Base-by-base conservation (phyloP, 2,888 invertebrate genomes). In the Spisula subtruncata region DNA sequence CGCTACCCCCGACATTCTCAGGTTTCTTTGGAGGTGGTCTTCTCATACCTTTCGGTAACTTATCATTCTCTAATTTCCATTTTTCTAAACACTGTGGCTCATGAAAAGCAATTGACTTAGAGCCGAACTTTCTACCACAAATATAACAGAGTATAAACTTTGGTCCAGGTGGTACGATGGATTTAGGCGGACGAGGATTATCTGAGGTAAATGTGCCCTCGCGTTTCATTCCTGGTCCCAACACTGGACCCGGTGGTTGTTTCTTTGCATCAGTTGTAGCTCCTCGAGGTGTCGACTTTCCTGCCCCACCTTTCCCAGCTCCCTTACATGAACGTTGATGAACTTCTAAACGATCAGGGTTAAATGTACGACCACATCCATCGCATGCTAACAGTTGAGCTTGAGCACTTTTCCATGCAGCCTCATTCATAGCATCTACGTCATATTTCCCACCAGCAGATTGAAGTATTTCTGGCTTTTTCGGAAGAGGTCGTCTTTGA, bases 1-100 rank as follows among this genome's bases (percentile, higher is more conserved):
- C 95, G n/a, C 93, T 93, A 5, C 93, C 84, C 20, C 91, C 92
- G 18, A 94, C 82, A 41, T 95, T 94, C 56, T 97, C 97, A 0
- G 98, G 98, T 95, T 97, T 98, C 91, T 97, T 95, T 0, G 98
- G 98, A 81, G 97, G 96, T 0, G 97, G 97, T 89, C 97, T 95
- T 32, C 97, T 96, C 93, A 97, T 97, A 79, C 96, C 96, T 32
- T 97, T 96, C 0, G 98, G 98, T 81, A 98, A 96, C 90, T 97
- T 97, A 46, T 97, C 97, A 95, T 98, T 98, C 94, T 97, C 97
- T 2, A 96, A 94, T 82, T 97, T 97, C 97, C 97, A 98, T 94
- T 98, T 98, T 92, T 97, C 97, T 86, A 98, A 95, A 94, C 98
- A 98, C 94, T 98, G 97, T 2, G 98, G 98, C 94, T 98, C 98